Percentiles rank a stretch among this genome's conserved stretches.
Conservation (phyloP, 2,797 vertebrate species). For the Onychomys torridus region DNA sequence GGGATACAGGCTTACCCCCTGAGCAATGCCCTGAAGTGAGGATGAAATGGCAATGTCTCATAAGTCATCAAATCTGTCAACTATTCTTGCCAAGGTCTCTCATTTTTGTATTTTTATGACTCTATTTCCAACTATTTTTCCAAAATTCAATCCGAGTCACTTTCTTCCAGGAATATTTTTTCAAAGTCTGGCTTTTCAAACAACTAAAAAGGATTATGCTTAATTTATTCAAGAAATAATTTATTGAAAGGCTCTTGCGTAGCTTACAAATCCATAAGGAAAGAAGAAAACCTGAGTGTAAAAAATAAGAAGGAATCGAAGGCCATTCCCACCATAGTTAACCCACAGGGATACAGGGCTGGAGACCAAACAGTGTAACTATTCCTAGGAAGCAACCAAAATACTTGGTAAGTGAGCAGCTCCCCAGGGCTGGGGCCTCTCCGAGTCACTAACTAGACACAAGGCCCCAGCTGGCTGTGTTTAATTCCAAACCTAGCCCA, state of each 20-base stretch:
- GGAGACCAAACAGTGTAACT: not conserved
- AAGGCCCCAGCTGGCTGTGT: not conserved
- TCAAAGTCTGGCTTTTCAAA: not conserved
- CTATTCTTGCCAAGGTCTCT: not conserved
- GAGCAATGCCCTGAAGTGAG: slow-evolving; percentile 52
- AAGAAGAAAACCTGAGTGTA: not conserved
- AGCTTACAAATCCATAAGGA: not conserved
- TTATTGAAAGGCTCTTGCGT: not conserved
- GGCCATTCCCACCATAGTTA: not conserved
- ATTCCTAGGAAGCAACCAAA: not conserved
- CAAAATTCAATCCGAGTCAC: not conserved
- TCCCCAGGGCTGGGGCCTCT: not conserved
- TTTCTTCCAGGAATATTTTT: not conserved
- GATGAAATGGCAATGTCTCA: not conserved
- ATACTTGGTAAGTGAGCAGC: not conserved
- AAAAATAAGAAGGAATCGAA: not conserved
- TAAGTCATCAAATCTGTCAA: not conserved
- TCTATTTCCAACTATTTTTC: not conserved
- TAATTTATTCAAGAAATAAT: not conserved
- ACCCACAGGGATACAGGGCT: not conserved
- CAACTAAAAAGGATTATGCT: not conserved
- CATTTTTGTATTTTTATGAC: not conserved
- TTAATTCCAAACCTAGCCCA: not conserved
- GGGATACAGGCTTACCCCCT: slow-evolving; percentile 55
- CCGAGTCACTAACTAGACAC: not conserved